Base-by-base conservation (phyloP, 1,140 invertebrate genomes). In the Drosophila carrolli region DNA sequence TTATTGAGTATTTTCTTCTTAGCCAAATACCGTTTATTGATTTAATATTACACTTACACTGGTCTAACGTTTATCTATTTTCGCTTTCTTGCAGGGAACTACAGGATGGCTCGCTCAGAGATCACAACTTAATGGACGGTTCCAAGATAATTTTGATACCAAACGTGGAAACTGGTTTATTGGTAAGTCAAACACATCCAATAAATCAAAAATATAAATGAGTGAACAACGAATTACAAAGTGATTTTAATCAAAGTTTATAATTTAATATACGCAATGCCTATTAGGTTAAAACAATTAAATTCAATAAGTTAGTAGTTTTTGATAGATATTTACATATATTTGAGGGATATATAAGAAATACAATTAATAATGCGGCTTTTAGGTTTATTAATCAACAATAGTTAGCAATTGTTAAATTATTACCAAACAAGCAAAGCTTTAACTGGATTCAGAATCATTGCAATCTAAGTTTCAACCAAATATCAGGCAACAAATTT, bases 91-190 rank as follows among this genome's bases (percentile, higher is more conserved):
- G 29, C 94, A 98, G 97, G 93, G 96, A 97, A 95, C 93, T 98
- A 75, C 95, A 96, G 81, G 96, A 97, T 76, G 97, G 97, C 47
- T 97, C 95, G 66, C 93, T 98, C 43, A 94, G 95, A 92, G 97
- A 98, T 92, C 97, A 98, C 93, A 95, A 96, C 68, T 93, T 98
- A 66, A 94, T 96, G 91, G 96, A 98, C 93, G 97, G 97, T 65
- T 96, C 97, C 77, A 95, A 96, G 84, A 95, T 98, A 68, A 98
- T 97, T 73, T 94, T 98, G 81, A 94, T 98, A 88, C 98, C 97
- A 54, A 98, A 96, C 93, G 97, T 98, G 57, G 97, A 98, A 94
- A 98, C 97, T 80, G 98, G 98, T 92, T 94, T 98, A 82, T 93
- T 98, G 95, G 98, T 98, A 94, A 96, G 96, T 95, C 10, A 40